Evolutionary conservation across 2,888 invertebrate species (phyloP), one percentile per base, ranked within the genome.

Genomic region (Torymus auratus): DNA sequence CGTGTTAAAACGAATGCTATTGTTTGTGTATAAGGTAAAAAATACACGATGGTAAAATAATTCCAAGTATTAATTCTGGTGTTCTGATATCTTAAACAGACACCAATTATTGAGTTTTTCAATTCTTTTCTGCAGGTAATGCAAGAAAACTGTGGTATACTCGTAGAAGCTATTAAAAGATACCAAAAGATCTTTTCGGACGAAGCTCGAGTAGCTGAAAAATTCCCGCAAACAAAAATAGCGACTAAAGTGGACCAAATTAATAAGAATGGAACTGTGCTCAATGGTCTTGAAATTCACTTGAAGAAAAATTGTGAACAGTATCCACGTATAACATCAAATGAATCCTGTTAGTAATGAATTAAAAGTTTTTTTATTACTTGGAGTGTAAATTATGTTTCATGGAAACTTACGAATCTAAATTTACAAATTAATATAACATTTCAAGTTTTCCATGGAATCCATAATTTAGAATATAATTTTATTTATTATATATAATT

Each of bases 291-390:
- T 14, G 87, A 91, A 14, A 92, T 96, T 0, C 89, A 92, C 55
- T 90, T 96, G 69, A 91, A 89, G 23, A 89, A 91, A 7, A 90
- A 92, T 0, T 97, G 97, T 88, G 94, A 94, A 86, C 91, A 91
- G 0, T 92, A 93, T 86, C 97, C 97, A 0, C 91, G 93, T 82
- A 91, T 94, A 55, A 90, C 92, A 68, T 96, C 96, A 94, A 94
- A 95, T 88, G 97, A 97, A 91, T 93, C 93, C 85, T 97, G 95
- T 96, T 92, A 93, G 94, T 85, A 71, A 55, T 41, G 41, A 12
- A 65, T 53, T 5, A 12, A 60, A 14, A 12, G 55, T 0, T 7
- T 23, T 28, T 23, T 12, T 28, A 64, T 4, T 4, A 17, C 14
- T 7, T 7, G 15, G n/a, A 23, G 2, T 23, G n/a, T 1, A 41